Evolutionary conservation across 2,888 invertebrate genomes (phyloP).

Genomic region (Xestia xanthographa): DNA sequence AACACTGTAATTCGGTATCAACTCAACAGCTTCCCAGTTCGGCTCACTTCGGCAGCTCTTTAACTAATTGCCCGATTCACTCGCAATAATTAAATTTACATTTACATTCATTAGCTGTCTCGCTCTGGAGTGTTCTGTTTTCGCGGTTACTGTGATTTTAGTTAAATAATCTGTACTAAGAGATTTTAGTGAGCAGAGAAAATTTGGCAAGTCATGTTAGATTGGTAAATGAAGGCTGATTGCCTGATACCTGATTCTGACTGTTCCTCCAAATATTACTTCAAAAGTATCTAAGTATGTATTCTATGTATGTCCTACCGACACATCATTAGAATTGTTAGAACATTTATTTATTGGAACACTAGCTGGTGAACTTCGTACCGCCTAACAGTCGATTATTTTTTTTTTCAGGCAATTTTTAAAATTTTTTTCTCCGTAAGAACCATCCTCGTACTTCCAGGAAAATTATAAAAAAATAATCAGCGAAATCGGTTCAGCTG

Average conservation of each 20-base stretch:
- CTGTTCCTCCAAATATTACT: too few relatives aligned
- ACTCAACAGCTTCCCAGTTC: conserved; percentile 5
- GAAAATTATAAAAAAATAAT: too few relatives aligned
- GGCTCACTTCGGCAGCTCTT: conserved; percentile 36
- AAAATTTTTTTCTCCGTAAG: too few relatives aligned
- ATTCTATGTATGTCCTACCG: too few relatives aligned
- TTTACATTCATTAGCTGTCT: conserved; percentile 45
- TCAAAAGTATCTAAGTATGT: too few relatives aligned
- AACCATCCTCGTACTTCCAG: too few relatives aligned
- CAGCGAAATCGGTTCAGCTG: too few relatives aligned
- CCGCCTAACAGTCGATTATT: too few relatives aligned
- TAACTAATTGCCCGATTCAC: conserved; percentile 63
- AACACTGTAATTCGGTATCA: conserved; percentile 14
- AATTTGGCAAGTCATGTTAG: not conserved
- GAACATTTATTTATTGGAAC: too few relatives aligned
- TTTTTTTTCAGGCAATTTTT: too few relatives aligned
- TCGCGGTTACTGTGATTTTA: conserved; percentile 43
- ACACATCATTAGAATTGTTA: too few relatives aligned
- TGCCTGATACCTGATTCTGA: not conserved
- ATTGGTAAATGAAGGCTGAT: not conserved
- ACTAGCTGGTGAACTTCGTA: too few relatives aligned
- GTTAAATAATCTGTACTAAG: conserved; percentile 15
- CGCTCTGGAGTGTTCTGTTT: conserved; percentile 40
- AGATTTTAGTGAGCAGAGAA: not conserved
- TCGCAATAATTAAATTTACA: conserved; percentile 63